Base-by-base conservation (phyloP, 2,797 vertebrate genomes). In the Chelidonichthys spinosus region DNA sequence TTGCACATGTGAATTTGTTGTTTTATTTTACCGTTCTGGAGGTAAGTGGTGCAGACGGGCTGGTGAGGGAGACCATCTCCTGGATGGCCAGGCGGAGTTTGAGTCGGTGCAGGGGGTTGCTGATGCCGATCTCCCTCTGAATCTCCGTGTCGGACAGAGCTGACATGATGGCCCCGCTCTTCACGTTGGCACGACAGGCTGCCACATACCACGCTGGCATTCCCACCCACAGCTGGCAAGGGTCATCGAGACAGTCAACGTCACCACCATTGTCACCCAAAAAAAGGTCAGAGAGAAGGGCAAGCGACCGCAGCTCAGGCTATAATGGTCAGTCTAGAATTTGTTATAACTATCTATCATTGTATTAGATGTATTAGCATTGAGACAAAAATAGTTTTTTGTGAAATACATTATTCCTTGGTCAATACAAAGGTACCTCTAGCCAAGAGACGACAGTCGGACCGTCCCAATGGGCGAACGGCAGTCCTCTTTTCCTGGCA, bases 121-220 rank as follows among this genome's bases (percentile, higher is more conserved):
- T 98, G 94, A 99, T 98, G 88, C 97, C 97, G 0, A 99, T 98
- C 91, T 99, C 97, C 63, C 97, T 90, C 94, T 99, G 97, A 93
- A 99, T 98, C 93, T 99, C 97, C 0, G 97, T 99, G 94, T 99
- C 97, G 0, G 97, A 99, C 91, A 99, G 90, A 4, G 97, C 97
- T 0, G 97, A 98, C 97, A 99, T 99, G 93, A 99, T 97, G 92
- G 97, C 97, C 0, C 97, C 97, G 0, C 97, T 98, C 94, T 99
- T 99, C 92, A 99, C 97, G 0, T 99, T 99, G 90, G 97, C 97
- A 17, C 97, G 95, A 85, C 97, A 99, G 6, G 97, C 97, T 0
- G 97, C 97, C 81, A 98, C 97, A 0, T 99, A 99, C 97, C 97
- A 99, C 58, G 97, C 97, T 0, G 97, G 97, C 97, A 99, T 98